Conservation (phyloP, 1,140 invertebrate genomes). For the Camponotus vicinus region DNA sequence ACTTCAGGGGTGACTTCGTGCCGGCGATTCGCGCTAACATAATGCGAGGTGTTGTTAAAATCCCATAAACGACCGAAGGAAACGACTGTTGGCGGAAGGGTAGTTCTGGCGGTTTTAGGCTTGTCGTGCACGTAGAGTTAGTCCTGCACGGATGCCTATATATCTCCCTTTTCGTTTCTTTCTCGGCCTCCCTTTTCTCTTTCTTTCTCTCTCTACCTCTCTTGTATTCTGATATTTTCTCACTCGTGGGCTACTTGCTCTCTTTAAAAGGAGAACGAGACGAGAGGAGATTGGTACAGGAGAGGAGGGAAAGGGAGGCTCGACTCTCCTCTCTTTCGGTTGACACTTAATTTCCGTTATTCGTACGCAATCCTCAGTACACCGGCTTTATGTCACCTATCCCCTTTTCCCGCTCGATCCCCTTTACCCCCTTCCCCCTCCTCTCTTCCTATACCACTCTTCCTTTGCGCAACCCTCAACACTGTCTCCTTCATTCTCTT, state of each 20-base stretch:
- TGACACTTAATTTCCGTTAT: constrained; percentile 87
- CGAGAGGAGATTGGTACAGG: constrained; percentile 67
- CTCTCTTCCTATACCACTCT: constrained; percentile 58
- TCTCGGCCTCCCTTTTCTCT: constrained; percentile 14
- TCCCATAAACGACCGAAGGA: constrained; percentile 75
- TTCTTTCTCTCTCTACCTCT: constrained; percentile 20
- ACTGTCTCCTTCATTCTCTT: constrained; percentile 76
- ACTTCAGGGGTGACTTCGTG: constrained; percentile 45
- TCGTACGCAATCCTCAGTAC: constrained; percentile 83
- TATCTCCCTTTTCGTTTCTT: constrained; percentile 69
- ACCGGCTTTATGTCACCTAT: constrained; percentile 79
- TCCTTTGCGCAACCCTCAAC: constrained; percentile 66
- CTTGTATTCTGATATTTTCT: constrained; percentile 40
- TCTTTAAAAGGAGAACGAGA: constrained; percentile 71
- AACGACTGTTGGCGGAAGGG: constrained; percentile 69
- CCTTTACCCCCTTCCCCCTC: constrained; percentile 49
- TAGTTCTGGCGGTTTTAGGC: constrained; percentile 77
- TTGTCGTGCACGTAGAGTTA: constrained; percentile 84
- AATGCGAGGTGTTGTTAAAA: constrained; percentile 78
- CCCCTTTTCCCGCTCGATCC: constrained; percentile 60
- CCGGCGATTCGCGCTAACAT: constrained; percentile 46
- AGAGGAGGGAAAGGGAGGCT: constrained; percentile 59
- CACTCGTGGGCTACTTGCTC: constrained; percentile 43
- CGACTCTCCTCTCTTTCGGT: constrained; percentile 83
- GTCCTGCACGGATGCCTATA: constrained; percentile 78